Evolutionary conservation across 2,113 vertebrate genomes (phyloP), one percentile per base, ranked within the genome.

Genomic region (Halcyon senegalensis): DNA sequence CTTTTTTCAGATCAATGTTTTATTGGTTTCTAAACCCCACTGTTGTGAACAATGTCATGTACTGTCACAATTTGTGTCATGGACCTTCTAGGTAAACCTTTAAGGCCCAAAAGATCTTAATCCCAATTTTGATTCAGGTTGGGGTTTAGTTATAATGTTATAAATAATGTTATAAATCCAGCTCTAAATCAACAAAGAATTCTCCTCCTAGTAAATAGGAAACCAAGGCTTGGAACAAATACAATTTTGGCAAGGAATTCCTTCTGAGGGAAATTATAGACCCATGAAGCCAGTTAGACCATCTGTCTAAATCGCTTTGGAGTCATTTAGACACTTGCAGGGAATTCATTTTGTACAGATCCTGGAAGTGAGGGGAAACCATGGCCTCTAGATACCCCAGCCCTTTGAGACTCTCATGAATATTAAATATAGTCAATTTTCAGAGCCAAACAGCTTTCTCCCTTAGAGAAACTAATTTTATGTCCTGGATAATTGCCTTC

Each of bases 201-300:
- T 10, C 20, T 97, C 68, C 60, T 93, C 76, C 55, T 87, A 94
- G 55, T 96, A 94, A 74, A 72, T 31, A 84, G 16, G 51, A 95
- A 95, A 66, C 33, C 31, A 91, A 95, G 30, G 58, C 86, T 96
- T 96, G 76, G 94, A 97, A 95, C 31, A 63, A 95, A 91, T 93
- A 56, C 13, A 48, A 1, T 69, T 94, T 92, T 96, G 89, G 81
- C 82, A 87, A 50, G 13, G 37, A 68, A 73, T 89, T 93, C 64
- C 68, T 58, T 96, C 93, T 91, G 56, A 89, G 92, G 44, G 68
- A 90, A 96, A 97, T 88, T 93, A 91, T 20, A 76, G 66, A 85
- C 48, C 60, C 55, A 68, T 63, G 67, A 75, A 95, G n/a, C 39
- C 92, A 82, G 73, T 85, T 92, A 87, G 46, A 72, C 75, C 89